phyloP scores from a whole-genome alignment of 2,888 invertebrate genomes.

The Nycteola revayana region DNA sequence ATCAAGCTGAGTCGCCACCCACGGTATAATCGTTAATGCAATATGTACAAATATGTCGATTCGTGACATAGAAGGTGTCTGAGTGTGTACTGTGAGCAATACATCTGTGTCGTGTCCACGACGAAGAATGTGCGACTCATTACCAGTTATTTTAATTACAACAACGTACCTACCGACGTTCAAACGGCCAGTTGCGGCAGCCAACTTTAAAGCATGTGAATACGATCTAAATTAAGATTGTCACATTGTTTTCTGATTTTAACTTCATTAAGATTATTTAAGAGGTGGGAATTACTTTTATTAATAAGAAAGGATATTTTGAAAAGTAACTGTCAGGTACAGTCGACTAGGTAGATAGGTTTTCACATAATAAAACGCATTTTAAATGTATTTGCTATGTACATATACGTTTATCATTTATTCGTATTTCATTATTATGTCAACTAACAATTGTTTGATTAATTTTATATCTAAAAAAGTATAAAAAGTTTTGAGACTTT shows the following conservation, averaged over 20 bases:
- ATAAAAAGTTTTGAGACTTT: no score
- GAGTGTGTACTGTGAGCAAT: conserved; percentile 32
- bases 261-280: conserved; percentile 26
- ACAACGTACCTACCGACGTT: conserved; percentile 34
- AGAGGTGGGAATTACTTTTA: conserved; percentile 20
- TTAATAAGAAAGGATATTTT: conserved; percentile 31
- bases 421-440: no score
- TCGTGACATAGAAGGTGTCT: conserved; percentile 21
- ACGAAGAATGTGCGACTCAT: conserved; percentile 56
- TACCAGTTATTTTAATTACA: conserved; percentile 66
- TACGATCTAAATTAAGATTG: conserved; percentile 21
- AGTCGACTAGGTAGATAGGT: no score
- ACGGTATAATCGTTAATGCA: conserved; percentile 15
- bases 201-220: conserved; percentile 32
- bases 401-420: no score
- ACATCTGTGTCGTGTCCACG: conserved; percentile 48
- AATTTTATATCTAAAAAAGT: no score
- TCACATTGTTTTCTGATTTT: conserved; percentile 26
- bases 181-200: conserved; percentile 25
- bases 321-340: conserved; percentile 19
- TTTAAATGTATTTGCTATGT: no score
- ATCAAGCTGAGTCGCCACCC: conserved; percentile 23
- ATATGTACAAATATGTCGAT: conserved; percentile 20
- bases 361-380: no score
- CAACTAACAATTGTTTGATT: no score